phyloP scores from a whole-genome alignment of 2,888 invertebrate species.

The Hydrotaea cyrtoneurina region DNA sequence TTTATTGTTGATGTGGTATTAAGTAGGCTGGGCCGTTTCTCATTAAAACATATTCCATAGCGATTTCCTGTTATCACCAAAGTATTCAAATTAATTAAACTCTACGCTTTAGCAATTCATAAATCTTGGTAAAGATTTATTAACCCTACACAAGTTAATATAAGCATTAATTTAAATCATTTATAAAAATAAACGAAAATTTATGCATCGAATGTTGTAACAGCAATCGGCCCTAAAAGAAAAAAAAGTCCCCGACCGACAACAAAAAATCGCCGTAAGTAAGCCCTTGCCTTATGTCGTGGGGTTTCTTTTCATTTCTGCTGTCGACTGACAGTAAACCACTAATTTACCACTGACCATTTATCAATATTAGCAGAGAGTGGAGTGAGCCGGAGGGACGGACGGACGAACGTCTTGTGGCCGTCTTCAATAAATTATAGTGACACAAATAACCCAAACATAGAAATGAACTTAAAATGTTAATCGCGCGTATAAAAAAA shows the following conservation, averaged over 20 bases:
- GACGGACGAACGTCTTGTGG: background rate
- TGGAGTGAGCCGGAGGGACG: background rate
- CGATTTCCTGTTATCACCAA: background rate
- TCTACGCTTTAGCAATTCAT: conserved; percentile 34
- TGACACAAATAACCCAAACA: conserved; percentile 52
- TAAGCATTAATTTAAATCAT: conserved; percentile 39
- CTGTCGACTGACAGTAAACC: conserved; percentile 24
- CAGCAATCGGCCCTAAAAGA: background rate
- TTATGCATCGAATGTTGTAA: background rate
- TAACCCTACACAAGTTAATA: conserved; percentile 12
- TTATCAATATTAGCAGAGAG: conserved; percentile 46
- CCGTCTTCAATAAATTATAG: conserved; percentile 49
- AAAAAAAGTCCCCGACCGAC: background rate
- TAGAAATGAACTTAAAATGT: conserved; percentile 42
- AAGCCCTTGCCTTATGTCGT: conserved; percentile 6
- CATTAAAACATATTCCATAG: no score
- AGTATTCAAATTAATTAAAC: conserved; percentile 11
- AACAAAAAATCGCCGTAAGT: background rate
- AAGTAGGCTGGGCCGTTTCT: no score
- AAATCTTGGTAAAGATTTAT: conserved; percentile 50
- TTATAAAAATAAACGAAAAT: conserved; percentile 17
- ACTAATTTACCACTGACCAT: conserved; percentile 33
- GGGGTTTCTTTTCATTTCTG: background rate
- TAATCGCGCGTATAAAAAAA: conserved; percentile 28
- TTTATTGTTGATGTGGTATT: no score